Percentiles rank a stretch among this genome's conserved stretches.
Conservation (phyloP, 1,140 invertebrate genomes). For the Sweltsa coloradensis region DNA sequence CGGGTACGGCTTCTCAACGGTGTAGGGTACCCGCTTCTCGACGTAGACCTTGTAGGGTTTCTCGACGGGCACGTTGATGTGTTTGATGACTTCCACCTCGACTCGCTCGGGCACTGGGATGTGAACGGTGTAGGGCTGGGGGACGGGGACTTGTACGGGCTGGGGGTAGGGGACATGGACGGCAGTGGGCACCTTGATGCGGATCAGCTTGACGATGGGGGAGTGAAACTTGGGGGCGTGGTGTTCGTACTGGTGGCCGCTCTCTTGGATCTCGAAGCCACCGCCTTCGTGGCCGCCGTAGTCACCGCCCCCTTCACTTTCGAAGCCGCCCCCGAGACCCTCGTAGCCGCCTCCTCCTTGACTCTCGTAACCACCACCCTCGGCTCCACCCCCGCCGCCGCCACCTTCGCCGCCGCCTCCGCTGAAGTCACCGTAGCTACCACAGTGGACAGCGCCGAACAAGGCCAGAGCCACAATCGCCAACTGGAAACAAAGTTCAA, state of each 20-base stretch:
- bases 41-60: constrained; percentile 21
- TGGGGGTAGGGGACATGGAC: constrained; percentile 17
- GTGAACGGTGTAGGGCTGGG: constrained; percentile 9
- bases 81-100: constrained; percentile 39
- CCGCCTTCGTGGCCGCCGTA: not conserved
- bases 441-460: not conserved
- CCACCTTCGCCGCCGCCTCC: not conserved
- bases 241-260: constrained; percentile 1
- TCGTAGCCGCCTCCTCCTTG: not conserved
- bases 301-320: not conserved
- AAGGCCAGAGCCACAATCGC: no score
- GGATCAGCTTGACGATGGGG: constrained; percentile 17
- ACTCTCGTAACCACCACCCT: no score
- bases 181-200: constrained; percentile 16
- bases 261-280: not conserved
- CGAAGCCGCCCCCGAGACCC: no score
- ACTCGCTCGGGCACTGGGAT: constrained; percentile 34
- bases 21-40: constrained; percentile 62
- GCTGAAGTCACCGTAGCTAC: not conserved
- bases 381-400: not conserved
- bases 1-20: constrained; percentile 63
- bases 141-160: constrained; percentile 15
- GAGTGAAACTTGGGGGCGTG: constrained; percentile 9
- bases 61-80: constrained; percentile 14
- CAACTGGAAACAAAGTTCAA: no score